Evolutionary conservation across 2,888 invertebrate species (phyloP).

Genomic region (Ypsolopha scabrella): DNA sequence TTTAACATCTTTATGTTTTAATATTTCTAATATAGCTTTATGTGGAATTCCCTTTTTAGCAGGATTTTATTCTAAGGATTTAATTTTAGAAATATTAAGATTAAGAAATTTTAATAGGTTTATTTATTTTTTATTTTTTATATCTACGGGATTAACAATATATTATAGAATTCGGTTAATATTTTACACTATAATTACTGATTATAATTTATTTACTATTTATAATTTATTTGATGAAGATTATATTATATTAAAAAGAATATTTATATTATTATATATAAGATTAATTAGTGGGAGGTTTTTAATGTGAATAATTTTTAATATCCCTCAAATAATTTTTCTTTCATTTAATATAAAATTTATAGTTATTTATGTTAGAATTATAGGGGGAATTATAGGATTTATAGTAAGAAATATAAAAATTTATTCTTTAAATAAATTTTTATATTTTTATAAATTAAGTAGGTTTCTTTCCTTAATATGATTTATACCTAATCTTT

Average conservation of each 20-base stretch:
- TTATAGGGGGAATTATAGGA: constrained; percentile 46
- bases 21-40: constrained; percentile 71
- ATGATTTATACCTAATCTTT: constrained; percentile 67
- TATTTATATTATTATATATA: constrained; percentile 58
- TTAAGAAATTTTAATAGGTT: constrained; percentile 64
- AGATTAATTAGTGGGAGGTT: constrained; percentile 64
- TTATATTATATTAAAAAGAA: constrained; percentile 57
- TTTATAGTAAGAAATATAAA: constrained; percentile 51
- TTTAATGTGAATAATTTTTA: constrained; percentile 69
- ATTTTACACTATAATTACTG: constrained; percentile 63
- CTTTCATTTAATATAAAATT: constrained; percentile 62
- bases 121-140: constrained; percentile 65
- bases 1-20: constrained; percentile 65
- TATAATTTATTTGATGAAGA: constrained; percentile 63
- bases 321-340: constrained; percentile 62
- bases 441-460: constrained; percentile 37
- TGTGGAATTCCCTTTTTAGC: constrained; percentile 75
- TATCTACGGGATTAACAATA: constrained; percentile 71
- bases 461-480: constrained; percentile 46
- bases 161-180: constrained; percentile 68
- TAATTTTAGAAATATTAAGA: constrained; percentile 70
- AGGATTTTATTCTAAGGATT: constrained; percentile 75
- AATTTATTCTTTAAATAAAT: constrained; percentile 48
- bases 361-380: constrained; percentile 61
- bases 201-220: constrained; percentile 54